Evolutionary conservation across 1,140 invertebrate genomes (phyloP).

Genomic region (Oscheius sp.): DNA sequence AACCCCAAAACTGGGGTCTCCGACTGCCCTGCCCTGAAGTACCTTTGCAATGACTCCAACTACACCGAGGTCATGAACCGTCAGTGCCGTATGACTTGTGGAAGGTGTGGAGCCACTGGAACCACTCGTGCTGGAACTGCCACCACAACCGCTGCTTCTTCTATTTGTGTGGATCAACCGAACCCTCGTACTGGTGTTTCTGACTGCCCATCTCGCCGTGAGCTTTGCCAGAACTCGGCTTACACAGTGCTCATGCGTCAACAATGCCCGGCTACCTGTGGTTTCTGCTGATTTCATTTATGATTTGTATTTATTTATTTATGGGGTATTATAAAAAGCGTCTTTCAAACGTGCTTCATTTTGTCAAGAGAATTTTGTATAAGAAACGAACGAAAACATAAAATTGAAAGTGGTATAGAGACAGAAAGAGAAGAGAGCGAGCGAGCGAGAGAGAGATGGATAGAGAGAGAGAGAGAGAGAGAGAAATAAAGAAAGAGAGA

Average conservation of each 20-base stretch:
- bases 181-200: not conserved
- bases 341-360: too few relatives aligned
- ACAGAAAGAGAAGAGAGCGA: too few relatives aligned
- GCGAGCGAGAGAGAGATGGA: too few relatives aligned
- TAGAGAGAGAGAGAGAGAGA: too few relatives aligned
- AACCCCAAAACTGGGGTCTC: not conserved
- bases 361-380: too few relatives aligned
- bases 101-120: not conserved
- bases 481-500: too few relatives aligned
- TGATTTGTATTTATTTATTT: too few relatives aligned
- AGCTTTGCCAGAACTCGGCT: slow-evolving; percentile 21
- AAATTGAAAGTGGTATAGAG: too few relatives aligned
- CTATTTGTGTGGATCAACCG: not conserved
- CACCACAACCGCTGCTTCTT: too few relatives aligned
- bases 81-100: not conserved
- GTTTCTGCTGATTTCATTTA: too few relatives aligned
- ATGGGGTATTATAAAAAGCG: too few relatives aligned
- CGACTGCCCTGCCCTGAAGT: not conserved
- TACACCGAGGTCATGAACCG: not conserved
- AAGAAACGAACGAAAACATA: too few relatives aligned
- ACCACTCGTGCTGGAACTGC: not conserved
- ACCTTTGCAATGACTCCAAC: not conserved
- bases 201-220: not conserved
- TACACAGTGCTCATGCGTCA: slow-evolving; percentile 25
- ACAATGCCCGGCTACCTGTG: slow-evolving; percentile 31